Evolutionary conservation across 2,888 invertebrate species (phyloP), one percentile per base, ranked within the genome.

Genomic region (Allolobophora icterica): DNA sequence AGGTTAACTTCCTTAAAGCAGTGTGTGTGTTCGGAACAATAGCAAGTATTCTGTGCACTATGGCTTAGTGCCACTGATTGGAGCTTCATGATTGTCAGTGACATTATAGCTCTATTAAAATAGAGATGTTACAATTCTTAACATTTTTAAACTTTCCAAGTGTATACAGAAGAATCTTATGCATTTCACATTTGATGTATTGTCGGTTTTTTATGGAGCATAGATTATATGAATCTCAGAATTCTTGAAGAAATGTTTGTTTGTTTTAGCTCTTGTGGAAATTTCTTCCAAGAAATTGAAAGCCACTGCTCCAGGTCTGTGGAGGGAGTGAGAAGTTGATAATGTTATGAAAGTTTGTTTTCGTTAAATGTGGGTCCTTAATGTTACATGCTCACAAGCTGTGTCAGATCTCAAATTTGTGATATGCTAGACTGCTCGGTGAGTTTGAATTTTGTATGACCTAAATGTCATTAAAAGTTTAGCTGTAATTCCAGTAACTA

Each of bases 251-350:
- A 30, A 71, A 4, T 71, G 4, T n/a, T 71, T 17, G 30, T 30
- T 58, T 58, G 71, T 71, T 52, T 42, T 34, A 90, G 90, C 90
- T 90, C 71, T 90, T 30, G 90, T 90, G 52, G 90, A 90, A 71
- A 90, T 52, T 90, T 4, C 58, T 71, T 52, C 90, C 6, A 90
- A 90, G 71, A 90, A 90, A 71, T 11, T 38, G 35, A 87, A 87
- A 33, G 34, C 87, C 87, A 35, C 87, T 35, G 33, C 38, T 35
- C 38, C 87, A 87, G 87, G 87, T 87, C 71, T 71, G 71, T 71
- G 30, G 13, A 71, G 21, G 30, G n/a, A 71, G 5, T 58, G 11
- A 35, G 83, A 90, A 90, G 90, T 52, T 34, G 58, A 35, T 90
- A 58, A 24, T 2, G 30, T 71, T 71, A n/a, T n/a, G 71, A 30